phyloP scores from a whole-genome alignment of 2,113 vertebrate species.

The Thermophis baileyi region DNA sequence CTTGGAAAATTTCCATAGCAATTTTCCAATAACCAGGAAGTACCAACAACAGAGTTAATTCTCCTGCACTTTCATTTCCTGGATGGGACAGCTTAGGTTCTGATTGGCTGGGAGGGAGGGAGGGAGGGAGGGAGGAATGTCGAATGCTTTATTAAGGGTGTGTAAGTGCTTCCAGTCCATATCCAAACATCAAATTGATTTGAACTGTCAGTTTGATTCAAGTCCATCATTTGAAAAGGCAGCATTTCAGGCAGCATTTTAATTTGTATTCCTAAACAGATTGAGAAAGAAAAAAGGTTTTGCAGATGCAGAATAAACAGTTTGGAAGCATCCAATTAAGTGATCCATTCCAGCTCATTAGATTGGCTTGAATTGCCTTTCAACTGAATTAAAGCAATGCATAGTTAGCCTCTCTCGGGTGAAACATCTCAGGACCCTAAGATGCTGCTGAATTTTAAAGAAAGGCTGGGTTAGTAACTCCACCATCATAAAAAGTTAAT shows the following conservation, averaged over 20 bases:
- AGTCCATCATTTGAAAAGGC: not conserved
- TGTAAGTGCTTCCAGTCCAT: no score
- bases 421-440: not conserved
- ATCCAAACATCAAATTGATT: not conserved
- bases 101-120: not conserved
- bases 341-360: not conserved
- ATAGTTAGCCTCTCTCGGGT: not conserved
- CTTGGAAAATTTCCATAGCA: not conserved
- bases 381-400: not conserved
- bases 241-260: not conserved
- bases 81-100: no score
- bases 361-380: not conserved
- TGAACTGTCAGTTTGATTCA: not conserved
- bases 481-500: not conserved
- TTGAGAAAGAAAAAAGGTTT: not conserved
- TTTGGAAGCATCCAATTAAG: not conserved
- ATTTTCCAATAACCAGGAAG: no score
- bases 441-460: not conserved
- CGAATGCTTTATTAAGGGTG: not conserved
- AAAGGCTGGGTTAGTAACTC: not conserved
- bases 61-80: no score
- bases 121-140: not conserved
- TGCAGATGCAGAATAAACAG: not conserved
- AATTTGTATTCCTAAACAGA: not conserved
- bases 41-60: no score